Base-by-base conservation (phyloP, 2,797 vertebrate species). In the Hydrolagus colliei region DNA sequence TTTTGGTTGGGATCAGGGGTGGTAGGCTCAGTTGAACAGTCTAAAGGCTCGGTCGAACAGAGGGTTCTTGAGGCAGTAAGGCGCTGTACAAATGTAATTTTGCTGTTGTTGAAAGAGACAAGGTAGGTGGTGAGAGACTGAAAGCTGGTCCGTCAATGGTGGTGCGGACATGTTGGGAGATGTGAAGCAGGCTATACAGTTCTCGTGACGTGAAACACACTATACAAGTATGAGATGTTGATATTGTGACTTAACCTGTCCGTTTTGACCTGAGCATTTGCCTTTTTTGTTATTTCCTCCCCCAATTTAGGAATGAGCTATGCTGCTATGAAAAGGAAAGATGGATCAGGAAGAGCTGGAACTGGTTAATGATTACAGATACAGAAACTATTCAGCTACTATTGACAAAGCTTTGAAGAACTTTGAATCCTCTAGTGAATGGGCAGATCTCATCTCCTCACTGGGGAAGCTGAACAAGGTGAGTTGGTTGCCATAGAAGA, bases 401-500 rank as follows among this genome's bases (percentile, higher is more conserved):
- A 98, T 99, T 65, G 98, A 99, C 90, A 99, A 99, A 91, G 98
- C 98, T 7, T 91, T 99, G 88, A 94, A 97, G 86, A 99, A 97
- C 92, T 99, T 99, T 87, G 98, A 99, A 88, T 99, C 98, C 1
- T 99, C 97, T 0, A 99, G 94, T 9, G 98, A 99, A 90, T 99
- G 98, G 98, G 98, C 98, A 0, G 98, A 99, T 90, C 97, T 99
- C 65, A 99, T 99, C 88, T 99, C 98, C 59, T 99, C 96, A 2
- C 93, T 99, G 86, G 98, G 98, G 82, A 99, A 99, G 88, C 97
- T 99, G 89, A 99, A 97, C 88, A 99, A 99, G 97, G 98, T 99
- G 92, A 4, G 9, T 73, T 76, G 22, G 13, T 59, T 41, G 35
- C 12, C 18, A 27, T 27, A 27, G 27, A 27, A 18, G 22, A 18